Base-by-base conservation (phyloP, 1,140 invertebrate genomes). In the Leptopilina boulardi region DNA sequence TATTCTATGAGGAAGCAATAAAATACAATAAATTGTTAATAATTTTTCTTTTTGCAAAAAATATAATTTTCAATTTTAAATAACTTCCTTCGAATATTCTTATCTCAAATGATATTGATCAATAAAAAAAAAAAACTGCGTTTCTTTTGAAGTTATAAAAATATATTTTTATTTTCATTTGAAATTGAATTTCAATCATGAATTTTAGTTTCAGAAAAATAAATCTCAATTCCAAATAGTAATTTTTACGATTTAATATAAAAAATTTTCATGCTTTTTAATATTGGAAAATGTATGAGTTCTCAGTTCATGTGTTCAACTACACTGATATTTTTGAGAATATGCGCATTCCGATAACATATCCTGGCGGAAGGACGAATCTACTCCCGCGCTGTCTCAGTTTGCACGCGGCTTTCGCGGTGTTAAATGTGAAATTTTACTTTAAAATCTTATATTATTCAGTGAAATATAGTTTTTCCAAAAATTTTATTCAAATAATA, bases 331-430 rank as follows among this genome's bases (percentile, higher is more conserved):
- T 51, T 51, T 51, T 51, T 51, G 15, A 18, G 47, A 51, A 18
- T 18, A 51, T 51, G 47, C 47, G 47, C 47, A 51, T 51, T 51
- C n/a, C 15, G n/a, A 51, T 51, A 51, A 18, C n/a, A 51, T 51
- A n/a, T 51, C 47, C 47, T 51, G 42, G 13, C 34, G 47, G 47
- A 51, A 51, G 47, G 47, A 51, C 47, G 47, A 51, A 51, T 18
- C 47, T 15, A 15, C 13, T 30, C 44, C 15, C 41, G 13, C 11
- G 44, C 44, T 18, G 4, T 15, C 77, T 77, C 84, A 85, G 84
- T 85, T 74, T 70, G 76, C 81, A 78, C 83, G 84, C 82, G 79
- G 66, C 82, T 75, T 72, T 79, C 79, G 74, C 56, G n/a, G 70
- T 42, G 78, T 23, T 30, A 4, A 74, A 74, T 74, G 47, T 1